Base-by-base conservation (phyloP, 2,797 vertebrate genomes). In the Silurus lanzhouensis region DNA sequence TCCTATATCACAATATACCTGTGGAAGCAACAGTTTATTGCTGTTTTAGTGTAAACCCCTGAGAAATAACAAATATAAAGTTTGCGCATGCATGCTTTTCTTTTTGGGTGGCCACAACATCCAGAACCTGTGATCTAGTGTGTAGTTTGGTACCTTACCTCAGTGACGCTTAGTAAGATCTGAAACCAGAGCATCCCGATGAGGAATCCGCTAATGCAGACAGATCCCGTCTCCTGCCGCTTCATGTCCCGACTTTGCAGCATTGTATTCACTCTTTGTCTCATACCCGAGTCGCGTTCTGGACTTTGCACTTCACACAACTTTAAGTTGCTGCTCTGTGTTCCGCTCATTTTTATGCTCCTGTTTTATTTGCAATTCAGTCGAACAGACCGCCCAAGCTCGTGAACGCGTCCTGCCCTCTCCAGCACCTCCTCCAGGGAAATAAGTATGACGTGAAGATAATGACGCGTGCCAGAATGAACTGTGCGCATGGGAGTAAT, bases 141-240 rank as follows among this genome's bases (percentile, higher is more conserved):
- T 10, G 38, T 3, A 57, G 55, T 46, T n/a, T n/a, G 52, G 2
- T 19, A 25, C 52, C 0, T 48, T 66, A 83, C 82, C 82, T 76
- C 10, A 8, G 38, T 55, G 38, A 20, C n/a, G 46, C 10, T 19
- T 1, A 63, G 44, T 7, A 58, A 64, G 19, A 7, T 60, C 15
- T 83, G 82, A 46, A 83, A 17, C 9, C 71, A 83, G 82, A 83
- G 46, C 71, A 83, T 52, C 44, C 77, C 6, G 3, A 83, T 25
- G 15, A 86, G 80, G 17, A 83, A 48, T 5, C 71, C 61, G 12
- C 71, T 55, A 20, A 60, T 20, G 4, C 68, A n/a, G 61, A 27
- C 57, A n/a, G 22, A 17, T 13, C 78, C 58, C 46, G 58, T 20
- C 27, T 67, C 70, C 10, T 46, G 79, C 22, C 20, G 84, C 70